Evolutionary conservation across 2,797 vertebrate species (phyloP), one percentile per base, ranked within the genome.

Genomic region (Anguilla obscura): DNA sequence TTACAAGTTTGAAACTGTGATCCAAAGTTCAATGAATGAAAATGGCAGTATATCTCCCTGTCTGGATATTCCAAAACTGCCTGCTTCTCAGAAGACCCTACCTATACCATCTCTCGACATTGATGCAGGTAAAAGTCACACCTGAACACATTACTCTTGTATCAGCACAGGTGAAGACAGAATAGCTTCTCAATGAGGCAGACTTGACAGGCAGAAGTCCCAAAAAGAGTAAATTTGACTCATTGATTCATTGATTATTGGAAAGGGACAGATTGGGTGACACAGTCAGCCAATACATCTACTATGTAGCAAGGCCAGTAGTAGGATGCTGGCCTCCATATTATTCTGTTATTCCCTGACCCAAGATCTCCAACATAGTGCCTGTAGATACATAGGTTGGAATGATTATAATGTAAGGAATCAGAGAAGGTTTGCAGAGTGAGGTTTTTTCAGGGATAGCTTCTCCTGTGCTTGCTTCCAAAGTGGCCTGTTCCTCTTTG

Each of bases 1-100:
- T 54, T 96, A 97, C 88, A 91, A 90, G 36, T 96, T 94, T 48
- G 92, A 94, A 74, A 94, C 95, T 0, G 86, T 93, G 63, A 89
- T 95, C 58, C 92, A 93, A 88, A 83, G 83, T 66, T 92, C 91
- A 33, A 88, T 93, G 50, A 96, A 94, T 52, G 89, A 92, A 60
- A 95, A 89, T 0, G 36, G 90, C 80, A 95, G 88, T 85, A 88
- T 94, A 0, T 88, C 90, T 3, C 92, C 95, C 30, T 96, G 96
- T 89, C 80, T 88, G 50, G 89, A 92, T 60, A 87, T 90, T 48
- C 80, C 83, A 84, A 89, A 88, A 56, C 90, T 91, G 79, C 88
- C 74, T 3, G 12, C 89, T 0, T 3, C 60, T 12, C 86, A 86
- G 5, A 89, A 91, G 56, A 84, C 87, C 88, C 88, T 85, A 16